Evolutionary conservation across 2,888 invertebrate genomes (phyloP).

Genomic region (Agelastica alni): DNA sequence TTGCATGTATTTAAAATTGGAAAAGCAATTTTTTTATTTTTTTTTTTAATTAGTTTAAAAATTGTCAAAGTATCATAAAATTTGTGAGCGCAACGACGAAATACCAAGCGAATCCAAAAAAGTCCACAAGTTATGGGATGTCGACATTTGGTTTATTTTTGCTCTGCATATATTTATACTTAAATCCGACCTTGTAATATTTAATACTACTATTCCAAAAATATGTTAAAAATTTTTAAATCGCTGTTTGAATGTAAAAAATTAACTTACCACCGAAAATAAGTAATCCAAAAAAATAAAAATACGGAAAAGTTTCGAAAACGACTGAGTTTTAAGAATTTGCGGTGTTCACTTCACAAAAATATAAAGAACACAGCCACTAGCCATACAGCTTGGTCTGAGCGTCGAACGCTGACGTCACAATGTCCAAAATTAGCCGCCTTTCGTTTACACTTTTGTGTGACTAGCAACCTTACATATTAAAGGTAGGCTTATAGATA

Average conservation of each 20-base stretch:
- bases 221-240: background rate
- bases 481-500: conserved; percentile 23
- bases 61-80: too few species aligned
- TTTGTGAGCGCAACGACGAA: background rate
- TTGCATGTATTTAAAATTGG: too few species aligned
- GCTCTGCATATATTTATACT: conserved; percentile 18
- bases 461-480: conserved; percentile 40
- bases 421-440: conserved; percentile 48
- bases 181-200: conserved; percentile 18
- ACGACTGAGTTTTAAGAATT: conserved; percentile 27
- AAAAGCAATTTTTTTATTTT: too few species aligned
- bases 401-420: conserved; percentile 47
- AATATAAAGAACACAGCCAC: conserved; percentile 42
- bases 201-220: conserved; percentile 7
- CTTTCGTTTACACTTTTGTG: conserved; percentile 35
- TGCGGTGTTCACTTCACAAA: conserved; percentile 44
- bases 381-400: conserved; percentile 24
- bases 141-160: conserved; percentile 18
- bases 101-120: conserved; percentile 15
- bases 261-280: too few species aligned
- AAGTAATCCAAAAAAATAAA: conserved; percentile 17
- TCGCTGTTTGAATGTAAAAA: too few species aligned
- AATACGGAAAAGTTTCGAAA: conserved; percentile 8
- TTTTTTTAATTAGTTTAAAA: too few species aligned
- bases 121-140: conserved; percentile 7